Evolutionary conservation across 2,797 vertebrate genomes (phyloP).

Genomic region (Rachycentron canadum): DNA sequence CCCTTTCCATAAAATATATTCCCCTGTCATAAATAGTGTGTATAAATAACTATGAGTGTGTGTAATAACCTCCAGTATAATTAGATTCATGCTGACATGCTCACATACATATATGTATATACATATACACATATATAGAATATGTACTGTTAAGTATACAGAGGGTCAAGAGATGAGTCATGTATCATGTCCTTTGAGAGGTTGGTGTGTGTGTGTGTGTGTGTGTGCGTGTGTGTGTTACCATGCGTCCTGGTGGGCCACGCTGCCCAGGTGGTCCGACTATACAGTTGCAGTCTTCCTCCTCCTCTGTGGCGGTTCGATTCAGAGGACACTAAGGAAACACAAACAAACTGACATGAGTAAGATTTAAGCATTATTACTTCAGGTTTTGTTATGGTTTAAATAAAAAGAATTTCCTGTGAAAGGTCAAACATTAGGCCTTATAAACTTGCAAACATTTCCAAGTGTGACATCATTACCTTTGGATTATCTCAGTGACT

Average conservation of each 20-base stretch:
- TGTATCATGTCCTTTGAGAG: constrained; percentile 9
- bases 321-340: constrained; percentile 83
- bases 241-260: constrained; percentile 80
- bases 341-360: constrained; percentile 12
- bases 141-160: not conserved
- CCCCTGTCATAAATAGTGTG: not conserved
- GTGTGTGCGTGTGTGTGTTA: constrained; percentile 45
- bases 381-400: not conserved
- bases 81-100: not conserved
- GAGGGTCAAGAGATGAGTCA: not conserved
- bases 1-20: not conserved
- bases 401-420: too few species aligned
- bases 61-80: constrained; percentile 6
- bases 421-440: too few species aligned
- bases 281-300: constrained; percentile 80
- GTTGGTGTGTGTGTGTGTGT: too few species aligned
- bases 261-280: constrained; percentile 74
- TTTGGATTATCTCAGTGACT: not conserved
- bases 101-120: too few species aligned
- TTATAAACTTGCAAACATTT: too few species aligned
- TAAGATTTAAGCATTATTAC: too few species aligned
- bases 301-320: constrained; percentile 66
- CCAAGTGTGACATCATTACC: not conserved
- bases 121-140: too few species aligned
- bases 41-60: constrained; percentile 9